These are phyloP conservation scores for Oasisia sp. DNA, from an alignment of 2,888 invertebrate genomes.

Conservation along the genomic window DNA sequence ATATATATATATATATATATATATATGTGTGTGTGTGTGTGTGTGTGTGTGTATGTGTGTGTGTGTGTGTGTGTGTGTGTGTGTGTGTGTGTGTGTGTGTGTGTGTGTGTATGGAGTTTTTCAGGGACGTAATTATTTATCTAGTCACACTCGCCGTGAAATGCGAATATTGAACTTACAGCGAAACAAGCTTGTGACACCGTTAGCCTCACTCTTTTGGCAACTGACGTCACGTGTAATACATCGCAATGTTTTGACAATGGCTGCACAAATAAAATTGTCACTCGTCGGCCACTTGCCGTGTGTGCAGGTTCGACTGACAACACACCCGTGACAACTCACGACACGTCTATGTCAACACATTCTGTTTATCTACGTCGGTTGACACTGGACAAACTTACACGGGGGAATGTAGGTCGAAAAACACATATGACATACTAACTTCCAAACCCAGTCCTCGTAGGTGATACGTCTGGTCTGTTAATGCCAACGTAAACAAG, in stretches of 20 bases:
- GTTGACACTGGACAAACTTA: neutral
- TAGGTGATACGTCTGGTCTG: neutral
- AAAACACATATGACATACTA: neutral
- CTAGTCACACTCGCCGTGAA: neutral
- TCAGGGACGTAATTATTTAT: neutral
- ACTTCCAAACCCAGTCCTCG: neutral
- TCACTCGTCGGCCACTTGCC: neutral
- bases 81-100: too few relatives aligned
- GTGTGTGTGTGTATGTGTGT: too few relatives aligned
- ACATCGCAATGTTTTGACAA: neutral
- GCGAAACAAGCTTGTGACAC: neutral
- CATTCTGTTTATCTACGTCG: neutral
- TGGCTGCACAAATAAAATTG: neutral
- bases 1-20: too few relatives aligned
- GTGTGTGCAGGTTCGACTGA: neutral
- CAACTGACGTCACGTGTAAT: neutral
- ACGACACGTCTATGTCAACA: neutral
- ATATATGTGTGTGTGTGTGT: too few relatives aligned
- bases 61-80: too few relatives aligned
- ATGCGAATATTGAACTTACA: neutral
- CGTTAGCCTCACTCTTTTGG: neutral
- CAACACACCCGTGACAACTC: neutral
- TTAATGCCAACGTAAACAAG: constrained; percentile 1
- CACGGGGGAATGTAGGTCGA: neutral
- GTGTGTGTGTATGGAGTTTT: too few relatives aligned